Base-by-base conservation (phyloP, 2,888 invertebrate genomes). In the Nematopogon swammerdamellus region DNA sequence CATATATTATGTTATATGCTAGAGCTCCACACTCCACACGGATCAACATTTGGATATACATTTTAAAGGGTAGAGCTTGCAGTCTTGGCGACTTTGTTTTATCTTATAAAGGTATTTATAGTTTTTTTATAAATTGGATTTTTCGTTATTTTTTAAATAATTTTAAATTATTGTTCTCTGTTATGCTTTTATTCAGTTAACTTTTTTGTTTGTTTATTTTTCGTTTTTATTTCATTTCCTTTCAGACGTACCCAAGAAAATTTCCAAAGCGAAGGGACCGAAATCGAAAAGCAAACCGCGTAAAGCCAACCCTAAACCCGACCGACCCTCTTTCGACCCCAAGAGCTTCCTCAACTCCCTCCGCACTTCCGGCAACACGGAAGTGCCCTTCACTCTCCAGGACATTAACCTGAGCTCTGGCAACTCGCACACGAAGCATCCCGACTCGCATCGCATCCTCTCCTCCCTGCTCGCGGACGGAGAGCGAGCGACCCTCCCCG, bases 281-380 rank as follows among this genome's bases (percentile, higher is more conserved):
- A 46, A 48, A 18, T 20, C 47, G 36, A 19, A 14, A 18, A 48
- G 29, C 48, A 18, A 25, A 6, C 16, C 18, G 30, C 11, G 36
- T 14, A 8, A 14, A 18, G 25, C 18, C 25, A 29, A n/a, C n/a
- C n/a, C n/a, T n/a, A n/a, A 20, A 29, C 48, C 46, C 44, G 25
- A 44, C 44, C 17, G 43, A 4, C 1, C 30, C 50, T 52, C 61
- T 58, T 50, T 58, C 63, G 2, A 59, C 66, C 65, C 3, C 63
- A 68, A 59, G 64, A 71, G 56, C 62, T 71, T 54, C 65, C 65
- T 79, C 56, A 73, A 69, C 43, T 72, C 67, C 55, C 64, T 70
- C 51, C 65, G 67, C 58, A 71, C 60, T 57, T 64, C 63, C 1
- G 60, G 57, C 18, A 53, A 29, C 51, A 16, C 42, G 59, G 61